phyloP scores from a whole-genome alignment of 2,797 vertebrate genomes.

The Xenops minutus region DNA sequence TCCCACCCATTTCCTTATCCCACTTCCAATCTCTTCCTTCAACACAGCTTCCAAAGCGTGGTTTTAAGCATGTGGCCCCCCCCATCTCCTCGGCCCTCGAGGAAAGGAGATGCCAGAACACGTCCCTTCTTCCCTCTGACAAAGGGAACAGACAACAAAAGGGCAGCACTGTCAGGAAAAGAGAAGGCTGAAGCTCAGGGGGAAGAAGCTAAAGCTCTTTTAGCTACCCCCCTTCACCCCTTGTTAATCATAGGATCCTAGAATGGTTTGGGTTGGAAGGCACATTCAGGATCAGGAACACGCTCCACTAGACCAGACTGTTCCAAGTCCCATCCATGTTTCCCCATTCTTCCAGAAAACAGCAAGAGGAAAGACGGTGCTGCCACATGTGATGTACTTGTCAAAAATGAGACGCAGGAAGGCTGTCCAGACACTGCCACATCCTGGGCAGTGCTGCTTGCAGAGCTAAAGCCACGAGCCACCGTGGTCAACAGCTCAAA shows the following conservation, averaged over 20 bases:
- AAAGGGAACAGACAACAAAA: not conserved
- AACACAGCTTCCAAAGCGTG: not conserved
- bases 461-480: not conserved
- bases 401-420: not conserved
- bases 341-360: not conserved
- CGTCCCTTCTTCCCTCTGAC: not conserved
- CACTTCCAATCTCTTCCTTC: not conserved
- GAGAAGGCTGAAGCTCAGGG: not conserved
- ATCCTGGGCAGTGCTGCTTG: not conserved
- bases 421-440: not conserved
- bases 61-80: not conserved
- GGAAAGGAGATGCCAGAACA: constrained; percentile 10
- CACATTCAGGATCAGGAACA: not conserved
- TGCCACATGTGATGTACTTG: rapidly evolving
- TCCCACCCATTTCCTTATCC: constrained; percentile 30
- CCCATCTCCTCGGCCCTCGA: not conserved
- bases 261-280: not conserved
- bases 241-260: not conserved
- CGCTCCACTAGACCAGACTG: not conserved
- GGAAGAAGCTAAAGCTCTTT: not conserved
- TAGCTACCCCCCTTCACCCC: not conserved
- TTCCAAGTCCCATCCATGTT: rapidly evolving
- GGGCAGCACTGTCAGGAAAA: not conserved
- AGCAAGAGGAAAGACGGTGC: not conserved
- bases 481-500: not conserved